Percentiles rank a stretch among this genome's conserved stretches.
These are phyloP conservation scores for Holotrichia oblita DNA, from an alignment of 1,140 invertebrate genomes.

Conservation along the genomic window DNA sequence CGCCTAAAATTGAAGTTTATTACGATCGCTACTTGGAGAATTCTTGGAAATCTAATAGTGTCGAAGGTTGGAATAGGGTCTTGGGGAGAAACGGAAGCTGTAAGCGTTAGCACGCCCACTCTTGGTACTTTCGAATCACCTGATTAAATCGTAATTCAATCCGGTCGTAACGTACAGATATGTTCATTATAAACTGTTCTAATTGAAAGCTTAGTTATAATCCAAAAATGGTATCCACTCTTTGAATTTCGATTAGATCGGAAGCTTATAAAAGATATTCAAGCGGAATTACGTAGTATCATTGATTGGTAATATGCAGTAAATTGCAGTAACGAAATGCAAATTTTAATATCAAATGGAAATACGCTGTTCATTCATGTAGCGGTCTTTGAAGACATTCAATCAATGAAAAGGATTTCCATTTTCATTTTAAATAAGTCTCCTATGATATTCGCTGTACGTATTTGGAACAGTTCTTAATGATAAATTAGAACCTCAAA, in stretches of 20 bases:
- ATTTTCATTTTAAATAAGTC: too few relatives aligned
- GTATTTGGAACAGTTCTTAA: too few relatives aligned
- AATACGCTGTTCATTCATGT: neutral
- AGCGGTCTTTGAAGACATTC: neutral
- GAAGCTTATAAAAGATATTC: too few relatives aligned
- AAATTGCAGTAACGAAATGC: neutral
- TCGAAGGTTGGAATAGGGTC: neutral
- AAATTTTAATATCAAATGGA: neutral
- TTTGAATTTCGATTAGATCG: too few relatives aligned
- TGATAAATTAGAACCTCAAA: too few relatives aligned
- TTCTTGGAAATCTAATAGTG: conserved; percentile 5
- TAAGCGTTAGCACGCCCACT: neutral
- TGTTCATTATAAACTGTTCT: too few relatives aligned
- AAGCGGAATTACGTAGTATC: neutral
- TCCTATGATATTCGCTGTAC: too few relatives aligned
- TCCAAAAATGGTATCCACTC: too few relatives aligned
- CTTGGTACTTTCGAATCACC: neutral
- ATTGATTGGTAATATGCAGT: neutral
- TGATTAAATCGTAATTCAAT: conserved; percentile 4
- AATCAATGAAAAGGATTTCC: neutral
- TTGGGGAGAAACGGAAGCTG: neutral
- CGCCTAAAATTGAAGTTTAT: conserved; percentile 20
- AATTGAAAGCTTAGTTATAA: too few relatives aligned
- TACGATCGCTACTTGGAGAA: neutral
- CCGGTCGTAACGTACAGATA: neutral